These are phyloP conservation scores for Pseudomyrmex flavicornis DNA, from an alignment of 1,140 invertebrate species.

Conservation along the genomic window DNA sequence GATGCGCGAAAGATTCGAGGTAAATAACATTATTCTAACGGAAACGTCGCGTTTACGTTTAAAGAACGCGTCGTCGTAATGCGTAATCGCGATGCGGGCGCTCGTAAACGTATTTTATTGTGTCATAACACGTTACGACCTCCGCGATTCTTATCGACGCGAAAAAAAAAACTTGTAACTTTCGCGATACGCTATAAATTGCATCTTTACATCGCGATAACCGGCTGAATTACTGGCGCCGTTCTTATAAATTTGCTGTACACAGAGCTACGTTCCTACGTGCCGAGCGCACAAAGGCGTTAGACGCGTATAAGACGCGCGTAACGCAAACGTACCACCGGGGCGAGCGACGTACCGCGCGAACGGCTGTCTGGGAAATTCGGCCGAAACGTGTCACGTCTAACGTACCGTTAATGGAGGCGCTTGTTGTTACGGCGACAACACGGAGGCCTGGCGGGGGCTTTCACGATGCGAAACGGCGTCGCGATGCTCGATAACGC, in stretches of 20 bases:
- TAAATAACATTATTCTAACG: not conserved
- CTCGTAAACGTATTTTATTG: slow-evolving; percentile 46
- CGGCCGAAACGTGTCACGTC: slow-evolving; percentile 79
- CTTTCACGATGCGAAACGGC: slow-evolving; percentile 68
- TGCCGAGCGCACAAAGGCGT: no score
- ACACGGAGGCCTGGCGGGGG: slow-evolving; percentile 68
- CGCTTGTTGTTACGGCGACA: slow-evolving; percentile 78
- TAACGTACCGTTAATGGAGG: slow-evolving; percentile 82
- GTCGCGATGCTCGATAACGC: slow-evolving; percentile 63
- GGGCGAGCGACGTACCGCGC: slow-evolving; percentile 6
- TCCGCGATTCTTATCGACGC: slow-evolving; percentile 35
- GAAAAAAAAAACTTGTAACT: slow-evolving; percentile 43
- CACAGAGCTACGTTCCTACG: no score
- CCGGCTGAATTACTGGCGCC: not conserved
- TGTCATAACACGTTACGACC: slow-evolving; percentile 33
- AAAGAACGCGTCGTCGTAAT: slow-evolving; percentile 7
- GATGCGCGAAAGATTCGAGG: not conserved
- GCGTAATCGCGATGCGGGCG: slow-evolving; percentile 1
- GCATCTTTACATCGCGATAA: slow-evolving; percentile 53
- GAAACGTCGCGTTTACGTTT: not conserved
- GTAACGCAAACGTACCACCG: slow-evolving; percentile 68
- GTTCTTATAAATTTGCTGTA: not conserved
- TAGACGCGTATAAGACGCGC: slow-evolving; percentile 71
- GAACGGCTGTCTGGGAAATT: slow-evolving; percentile 75
- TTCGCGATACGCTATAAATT: slow-evolving; percentile 44